phyloP scores from a whole-genome alignment of 1,140 invertebrate genomes.

The Neodiprion lecontei region DNA sequence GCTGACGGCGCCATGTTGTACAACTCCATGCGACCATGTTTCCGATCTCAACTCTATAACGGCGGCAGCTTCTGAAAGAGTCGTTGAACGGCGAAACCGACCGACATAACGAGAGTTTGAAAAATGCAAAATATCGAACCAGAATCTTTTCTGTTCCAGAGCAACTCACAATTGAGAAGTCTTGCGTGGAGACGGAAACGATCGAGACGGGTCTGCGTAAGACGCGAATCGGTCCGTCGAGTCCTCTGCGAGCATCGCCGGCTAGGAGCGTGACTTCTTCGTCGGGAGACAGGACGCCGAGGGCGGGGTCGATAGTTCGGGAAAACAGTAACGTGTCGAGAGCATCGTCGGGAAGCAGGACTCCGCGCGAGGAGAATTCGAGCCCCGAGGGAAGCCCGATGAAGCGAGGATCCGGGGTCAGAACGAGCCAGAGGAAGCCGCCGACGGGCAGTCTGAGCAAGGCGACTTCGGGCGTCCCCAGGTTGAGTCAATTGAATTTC shows the following conservation, averaged over 20 bases:
- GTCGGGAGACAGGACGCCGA: constrained; percentile 54
- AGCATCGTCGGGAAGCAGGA: constrained; percentile 45
- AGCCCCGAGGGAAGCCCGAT: constrained; percentile 54
- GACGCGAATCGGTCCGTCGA: constrained; percentile 54
- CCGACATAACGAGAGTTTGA: neutral
- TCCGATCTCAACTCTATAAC: no score
- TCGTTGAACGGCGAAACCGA: no score
- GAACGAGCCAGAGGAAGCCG: constrained; percentile 49
- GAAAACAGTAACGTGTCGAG: constrained; percentile 64
- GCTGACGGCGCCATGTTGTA: no score
- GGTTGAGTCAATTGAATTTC: constrained; percentile 27
- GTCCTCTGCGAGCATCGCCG: constrained; percentile 65
- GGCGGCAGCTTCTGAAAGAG: no score
- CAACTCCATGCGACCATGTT: no score
- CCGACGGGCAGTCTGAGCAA: constrained; percentile 59
- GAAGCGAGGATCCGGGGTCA: constrained; percentile 41
- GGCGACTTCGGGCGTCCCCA: constrained; percentile 41
- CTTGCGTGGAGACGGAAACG: constrained; percentile 70
- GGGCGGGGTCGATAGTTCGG: constrained; percentile 60
- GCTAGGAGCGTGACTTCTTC: constrained; percentile 55
- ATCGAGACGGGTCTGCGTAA: constrained; percentile 72
- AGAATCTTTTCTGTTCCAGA: constrained; percentile 37
- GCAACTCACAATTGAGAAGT: constrained; percentile 59
- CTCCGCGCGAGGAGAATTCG: constrained; percentile 51
- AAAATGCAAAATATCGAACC: neutral